phyloP scores from a whole-genome alignment of 2,888 invertebrate species.

The Sipha maydis region DNA sequence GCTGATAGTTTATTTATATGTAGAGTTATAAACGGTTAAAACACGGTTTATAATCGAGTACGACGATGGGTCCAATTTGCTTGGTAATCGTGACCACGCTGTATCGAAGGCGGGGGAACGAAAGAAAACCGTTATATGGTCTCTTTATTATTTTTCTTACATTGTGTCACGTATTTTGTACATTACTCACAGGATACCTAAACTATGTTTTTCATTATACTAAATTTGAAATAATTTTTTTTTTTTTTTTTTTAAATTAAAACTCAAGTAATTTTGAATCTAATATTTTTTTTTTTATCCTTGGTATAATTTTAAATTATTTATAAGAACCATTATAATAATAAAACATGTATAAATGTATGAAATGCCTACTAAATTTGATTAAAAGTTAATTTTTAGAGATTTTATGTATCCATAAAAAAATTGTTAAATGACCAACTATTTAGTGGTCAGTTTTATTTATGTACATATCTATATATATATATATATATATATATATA shows the following conservation, averaged over 20 bases:
- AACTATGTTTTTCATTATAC: not conserved
- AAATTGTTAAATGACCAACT: too few species aligned
- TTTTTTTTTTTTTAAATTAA: not conserved
- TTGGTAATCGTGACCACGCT: conserved; percentile 5
- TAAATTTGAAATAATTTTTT: not conserved
- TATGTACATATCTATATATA: too few species aligned
- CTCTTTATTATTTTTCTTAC: conserved; percentile 53
- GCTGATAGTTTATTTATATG: conserved; percentile 7
- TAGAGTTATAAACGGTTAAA: not conserved
- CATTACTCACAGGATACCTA: not conserved
- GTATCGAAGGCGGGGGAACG: not conserved
- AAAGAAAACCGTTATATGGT: conserved; percentile 57
- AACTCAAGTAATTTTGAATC: not conserved
- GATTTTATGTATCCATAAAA: too few species aligned
- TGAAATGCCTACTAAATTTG: too few species aligned
- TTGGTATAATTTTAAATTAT: too few species aligned
- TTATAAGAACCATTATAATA: too few species aligned
- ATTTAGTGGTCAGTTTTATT: too few species aligned
- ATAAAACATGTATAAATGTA: too few species aligned
- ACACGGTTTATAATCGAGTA: conserved; percentile 26
- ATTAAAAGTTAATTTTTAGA: too few species aligned
- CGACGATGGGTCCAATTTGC: not conserved
- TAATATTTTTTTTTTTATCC: too few species aligned
- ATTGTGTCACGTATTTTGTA: conserved; percentile 48
- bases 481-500: too few species aligned